Conservation (phyloP, 2,113 vertebrate species). For the Ophthalmolycus amberensis region DNA sequence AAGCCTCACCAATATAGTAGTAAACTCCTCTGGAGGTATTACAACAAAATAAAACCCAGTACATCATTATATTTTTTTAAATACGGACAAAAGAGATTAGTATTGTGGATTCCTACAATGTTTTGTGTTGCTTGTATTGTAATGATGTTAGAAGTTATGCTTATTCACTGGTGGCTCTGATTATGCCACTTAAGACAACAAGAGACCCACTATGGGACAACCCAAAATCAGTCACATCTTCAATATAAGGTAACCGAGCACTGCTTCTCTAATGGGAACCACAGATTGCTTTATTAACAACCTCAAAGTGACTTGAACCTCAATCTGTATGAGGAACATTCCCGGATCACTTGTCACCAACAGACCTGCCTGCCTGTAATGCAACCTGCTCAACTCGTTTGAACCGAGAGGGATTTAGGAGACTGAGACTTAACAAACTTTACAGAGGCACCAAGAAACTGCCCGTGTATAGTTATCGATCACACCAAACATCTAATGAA, state of each 20-base stretch:
- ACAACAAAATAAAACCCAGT: neutral
- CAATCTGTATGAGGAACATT: conserved; percentile 58
- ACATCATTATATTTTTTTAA: neutral
- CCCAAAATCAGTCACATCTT: neutral
- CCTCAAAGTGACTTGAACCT: neutral
- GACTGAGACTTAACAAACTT: conserved; percentile 22
- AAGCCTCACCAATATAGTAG: neutral
- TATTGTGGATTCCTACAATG: neutral
- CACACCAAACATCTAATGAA: neutral
- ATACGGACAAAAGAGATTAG: neutral
- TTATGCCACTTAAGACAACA: neutral
- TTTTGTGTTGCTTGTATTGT: neutral
- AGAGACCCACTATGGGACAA: neutral
- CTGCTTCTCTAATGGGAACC: neutral
- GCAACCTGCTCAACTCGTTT: conserved; percentile 80
- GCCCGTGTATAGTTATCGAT: neutral
- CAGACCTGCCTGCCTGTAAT: conserved; percentile 24
- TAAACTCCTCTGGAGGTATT: neutral
- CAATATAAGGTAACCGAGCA: neutral
- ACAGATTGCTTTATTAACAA: neutral
- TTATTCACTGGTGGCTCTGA: neutral
- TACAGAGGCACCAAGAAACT: neutral
- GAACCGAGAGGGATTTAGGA: conserved; percentile 49
- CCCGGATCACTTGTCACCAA: conserved; percentile 69
- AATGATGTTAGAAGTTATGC: neutral